phyloP scores from a whole-genome alignment of 2,113 vertebrate genomes.

The Menidia beryllina region DNA sequence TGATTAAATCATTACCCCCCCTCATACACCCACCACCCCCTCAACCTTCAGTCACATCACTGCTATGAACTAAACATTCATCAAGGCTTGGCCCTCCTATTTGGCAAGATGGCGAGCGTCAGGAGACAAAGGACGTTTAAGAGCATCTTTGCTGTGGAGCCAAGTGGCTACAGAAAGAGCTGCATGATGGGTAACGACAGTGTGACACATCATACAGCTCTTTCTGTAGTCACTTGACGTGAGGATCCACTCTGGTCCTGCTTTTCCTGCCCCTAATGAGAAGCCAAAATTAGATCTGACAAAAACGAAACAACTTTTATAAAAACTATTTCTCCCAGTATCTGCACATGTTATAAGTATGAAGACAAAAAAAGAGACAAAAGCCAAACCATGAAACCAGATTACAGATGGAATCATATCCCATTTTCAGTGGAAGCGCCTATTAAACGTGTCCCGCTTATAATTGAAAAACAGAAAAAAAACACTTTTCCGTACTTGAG shows the following conservation, averaged over 20 bases:
- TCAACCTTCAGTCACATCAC: slow-evolving; percentile 48
- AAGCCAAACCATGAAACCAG: no score
- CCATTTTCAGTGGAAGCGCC: no score
- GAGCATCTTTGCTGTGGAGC: slow-evolving; percentile 19
- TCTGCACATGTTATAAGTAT: not conserved
- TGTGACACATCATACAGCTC: slow-evolving; percentile 45
- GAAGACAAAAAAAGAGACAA: not conserved
- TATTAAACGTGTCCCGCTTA: no score
- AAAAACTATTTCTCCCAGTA: not conserved
- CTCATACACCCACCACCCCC: slow-evolving; percentile 1
- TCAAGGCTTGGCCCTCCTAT: slow-evolving; percentile 42
- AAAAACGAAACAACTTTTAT: not conserved
- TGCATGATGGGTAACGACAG: slow-evolving; percentile 57
- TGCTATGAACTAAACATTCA: slow-evolving; percentile 63
- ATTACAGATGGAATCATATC: no score
- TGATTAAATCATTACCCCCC: slow-evolving; percentile 70
- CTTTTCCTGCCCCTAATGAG: slow-evolving; percentile 11
- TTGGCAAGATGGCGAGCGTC: slow-evolving; percentile 29
- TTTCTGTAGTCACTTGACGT: slow-evolving; percentile 26
- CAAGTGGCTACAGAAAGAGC: slow-evolving; percentile 22
- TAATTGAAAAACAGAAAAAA: no score
- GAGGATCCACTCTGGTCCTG: slow-evolving; percentile 18
- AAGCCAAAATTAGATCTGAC: not conserved
- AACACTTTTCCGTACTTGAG: no score
- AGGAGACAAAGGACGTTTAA: slow-evolving; percentile 12